Base-by-base conservation (phyloP, 2,797 vertebrate species). In the Siniperca scherzeri region DNA sequence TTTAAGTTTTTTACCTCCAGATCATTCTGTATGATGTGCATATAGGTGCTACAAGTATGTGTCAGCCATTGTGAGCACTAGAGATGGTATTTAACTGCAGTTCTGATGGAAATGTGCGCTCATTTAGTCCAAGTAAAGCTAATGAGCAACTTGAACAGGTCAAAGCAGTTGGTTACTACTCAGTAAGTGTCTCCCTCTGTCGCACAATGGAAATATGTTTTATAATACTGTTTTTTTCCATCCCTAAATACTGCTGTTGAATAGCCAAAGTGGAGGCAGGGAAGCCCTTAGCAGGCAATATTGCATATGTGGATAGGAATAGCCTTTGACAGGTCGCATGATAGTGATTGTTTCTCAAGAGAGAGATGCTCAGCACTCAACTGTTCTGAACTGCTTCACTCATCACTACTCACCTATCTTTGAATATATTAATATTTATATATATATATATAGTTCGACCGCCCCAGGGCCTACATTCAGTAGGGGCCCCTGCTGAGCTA, bases 321-420 rank as follows among this genome's bases (percentile, higher is more conserved):
- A 48, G 61, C 11, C 76, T 78, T 36, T 46, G 74, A 77, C 55
- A 68, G 62, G 48, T 16, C 50, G 64, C 70, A 68, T 56, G 61
- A 82, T 73, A 59, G 52, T 36, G n/a, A 67, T 42, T 4, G n/a
- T 22, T 65, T 62, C 66, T 78, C 71, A 19, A 17, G 30, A 57
- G 17, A 59, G 42, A 72, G 50, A 72, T 57, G 66, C 44, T 81
- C 22, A 12, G 22, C 53, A 3, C n/a, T 27, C 59, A 42, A 14
- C 2, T 25, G 30, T 33, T 70, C 70, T 64, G 71, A 73, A 48
- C 33, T n/a, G 72, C 56, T 57, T 81, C 66, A 65, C n/a, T 76
- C 67, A 33, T 70, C 57, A 40, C 64, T 17, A 13, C 30, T 48
- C 57, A 40, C 21, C 30, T 30, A 30, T 30, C 30, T 30, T 30